Conservation (phyloP, 1,140 invertebrate species). For the Mycetomoellerius zeteki region DNA sequence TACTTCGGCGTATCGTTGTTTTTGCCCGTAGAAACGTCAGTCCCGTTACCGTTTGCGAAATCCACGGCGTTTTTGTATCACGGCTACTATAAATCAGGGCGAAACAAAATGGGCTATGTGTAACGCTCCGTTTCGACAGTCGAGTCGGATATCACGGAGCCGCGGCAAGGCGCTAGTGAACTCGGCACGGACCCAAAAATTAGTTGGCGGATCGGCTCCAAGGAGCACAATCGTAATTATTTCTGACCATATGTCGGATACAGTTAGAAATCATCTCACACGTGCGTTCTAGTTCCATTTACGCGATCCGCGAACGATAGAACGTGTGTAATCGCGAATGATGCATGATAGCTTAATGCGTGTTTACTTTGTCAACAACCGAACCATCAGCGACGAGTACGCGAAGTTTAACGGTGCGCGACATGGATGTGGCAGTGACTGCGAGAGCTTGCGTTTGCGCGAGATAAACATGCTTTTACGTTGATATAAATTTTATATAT, state of each 20-base stretch:
- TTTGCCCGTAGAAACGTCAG: slow-evolving; percentile 40
- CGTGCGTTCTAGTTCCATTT: slow-evolving; percentile 60
- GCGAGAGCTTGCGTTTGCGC: not conserved
- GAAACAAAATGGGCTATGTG: slow-evolving; percentile 61
- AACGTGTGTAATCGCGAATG: slow-evolving; percentile 40
- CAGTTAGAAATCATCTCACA: slow-evolving; percentile 51
- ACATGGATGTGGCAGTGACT: not conserved
- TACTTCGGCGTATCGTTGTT: slow-evolving; percentile 37
- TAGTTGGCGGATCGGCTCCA: slow-evolving; percentile 68
- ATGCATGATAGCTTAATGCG: slow-evolving; percentile 51
- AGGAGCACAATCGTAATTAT: slow-evolving; percentile 66
- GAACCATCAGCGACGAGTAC: slow-evolving; percentile 20
- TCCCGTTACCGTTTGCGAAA: slow-evolving; percentile 38
- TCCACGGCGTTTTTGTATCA: slow-evolving; percentile 57
- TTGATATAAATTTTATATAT: slow-evolving; percentile 15
- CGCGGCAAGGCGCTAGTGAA: slow-evolving; percentile 51
- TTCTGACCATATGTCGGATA: slow-evolving; percentile 58
- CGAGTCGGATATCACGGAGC: slow-evolving; percentile 54
- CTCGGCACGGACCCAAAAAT: slow-evolving; percentile 75
- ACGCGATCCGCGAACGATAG: slow-evolving; percentile 11
- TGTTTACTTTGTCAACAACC: slow-evolving; percentile 52
- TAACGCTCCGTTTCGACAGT: slow-evolving; percentile 69
- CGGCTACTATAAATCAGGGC: slow-evolving; percentile 64
- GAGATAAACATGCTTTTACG: slow-evolving; percentile 28
- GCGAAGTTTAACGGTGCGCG: slow-evolving; percentile 31